Percentiles rank a stretch among this genome's conserved stretches.
Evolutionary conservation across 2,797 vertebrate species (phyloP).

Genomic region (Hirundo rustica): DNA sequence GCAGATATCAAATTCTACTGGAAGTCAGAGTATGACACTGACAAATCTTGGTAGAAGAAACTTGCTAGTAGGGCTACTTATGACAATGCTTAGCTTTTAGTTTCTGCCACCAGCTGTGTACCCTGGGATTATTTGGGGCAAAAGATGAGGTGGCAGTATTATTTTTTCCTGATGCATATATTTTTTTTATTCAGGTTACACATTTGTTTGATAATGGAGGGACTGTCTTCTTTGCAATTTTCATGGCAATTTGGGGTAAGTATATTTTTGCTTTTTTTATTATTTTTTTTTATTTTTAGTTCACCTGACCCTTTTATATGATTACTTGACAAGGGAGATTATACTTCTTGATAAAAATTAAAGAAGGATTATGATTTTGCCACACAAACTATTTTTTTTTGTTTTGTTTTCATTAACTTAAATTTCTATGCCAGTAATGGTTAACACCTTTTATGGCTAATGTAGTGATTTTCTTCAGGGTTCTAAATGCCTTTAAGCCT

Average conservation of each 20-base stretch:
- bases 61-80: not conserved
- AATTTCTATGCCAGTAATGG: not conserved
- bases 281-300: not conserved
- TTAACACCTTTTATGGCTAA: not conserved
- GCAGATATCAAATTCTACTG: not conserved
- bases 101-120: not conserved
- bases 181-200: constrained; percentile 85
- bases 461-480: not conserved
- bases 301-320: not conserved
- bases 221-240: constrained; percentile 99
- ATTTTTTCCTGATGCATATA: not conserved
- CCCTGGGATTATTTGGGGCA: not conserved
- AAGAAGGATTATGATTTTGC: not conserved
- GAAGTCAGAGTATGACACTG: not conserved
- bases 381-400: not conserved
- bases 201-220: constrained; percentile 98
- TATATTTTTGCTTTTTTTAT: not conserved
- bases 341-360: not conserved
- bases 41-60: not conserved
- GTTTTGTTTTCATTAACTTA: not conserved
- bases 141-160: not conserved
- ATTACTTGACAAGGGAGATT: not conserved
- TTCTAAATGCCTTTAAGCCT: not conserved
- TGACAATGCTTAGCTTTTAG: not conserved
- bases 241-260: constrained; percentile 99